A percentile compares a stretch with the other conserved stretches of the same genome.
Evolutionary conservation across 37 sponge, comb jelly and placozoan genomes (phyloP).

Genomic region (Corticium candelabrum): DNA sequence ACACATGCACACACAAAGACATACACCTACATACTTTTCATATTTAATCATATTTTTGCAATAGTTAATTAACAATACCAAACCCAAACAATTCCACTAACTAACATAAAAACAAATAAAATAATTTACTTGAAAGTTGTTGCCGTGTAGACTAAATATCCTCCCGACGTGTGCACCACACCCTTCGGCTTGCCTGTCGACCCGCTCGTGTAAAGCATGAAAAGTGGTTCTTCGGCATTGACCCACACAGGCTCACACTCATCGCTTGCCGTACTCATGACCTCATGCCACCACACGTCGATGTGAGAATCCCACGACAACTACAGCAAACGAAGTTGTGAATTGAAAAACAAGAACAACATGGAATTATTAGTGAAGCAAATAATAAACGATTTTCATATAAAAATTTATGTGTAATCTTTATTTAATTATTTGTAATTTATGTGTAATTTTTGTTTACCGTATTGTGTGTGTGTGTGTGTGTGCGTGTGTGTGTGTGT

Average conservation of each 20-base stretch:
- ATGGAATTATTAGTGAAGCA: too few species aligned
- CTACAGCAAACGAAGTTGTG: not conserved
- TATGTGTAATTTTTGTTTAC: not conserved
- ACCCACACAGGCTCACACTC: constrained; percentile 65
- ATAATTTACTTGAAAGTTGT: constrained; percentile 32
- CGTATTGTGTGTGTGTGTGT: too few species aligned
- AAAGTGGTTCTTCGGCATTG: constrained; percentile 84
- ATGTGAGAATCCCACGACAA: not conserved
- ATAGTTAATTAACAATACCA: too few species aligned
- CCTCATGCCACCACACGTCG: constrained; percentile 20
- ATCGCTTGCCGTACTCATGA: not conserved
- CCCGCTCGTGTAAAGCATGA: constrained; percentile 90
- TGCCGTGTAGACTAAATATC: constrained; percentile 80
- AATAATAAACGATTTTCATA: too few species aligned
- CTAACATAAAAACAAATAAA: not conserved
- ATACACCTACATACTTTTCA: too few species aligned
- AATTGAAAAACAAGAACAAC: not conserved
- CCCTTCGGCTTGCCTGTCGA: constrained; percentile 93
- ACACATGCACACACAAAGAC: too few species aligned
- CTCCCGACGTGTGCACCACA: constrained; percentile 82
- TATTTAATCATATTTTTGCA: too few species aligned
- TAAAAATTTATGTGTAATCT: not conserved
- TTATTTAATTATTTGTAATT: not conserved
- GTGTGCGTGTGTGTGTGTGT: constrained; percentile 2
- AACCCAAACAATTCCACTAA: too few species aligned